Base-by-base conservation (phyloP, 1,140 invertebrate genomes). In the Marisa cornuarietis region DNA sequence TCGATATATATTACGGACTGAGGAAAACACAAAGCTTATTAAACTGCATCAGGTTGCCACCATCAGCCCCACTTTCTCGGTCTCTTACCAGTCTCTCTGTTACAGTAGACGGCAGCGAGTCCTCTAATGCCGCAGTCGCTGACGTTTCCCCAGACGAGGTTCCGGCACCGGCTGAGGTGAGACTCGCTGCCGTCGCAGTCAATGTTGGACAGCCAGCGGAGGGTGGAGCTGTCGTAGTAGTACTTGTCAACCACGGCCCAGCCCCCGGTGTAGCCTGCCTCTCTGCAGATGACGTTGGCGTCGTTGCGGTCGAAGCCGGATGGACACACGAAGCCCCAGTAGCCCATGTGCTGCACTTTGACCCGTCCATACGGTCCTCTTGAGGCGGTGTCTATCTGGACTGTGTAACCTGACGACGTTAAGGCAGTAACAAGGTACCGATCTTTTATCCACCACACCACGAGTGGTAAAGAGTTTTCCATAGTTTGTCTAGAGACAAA, bases 211-310 rank as follows among this genome's bases (percentile, higher is more conserved):
- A 71, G 31, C 69, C 69, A 71, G 69, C 31, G 69, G 31, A 71
- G 22, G 2, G 31, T 6, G 8, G 69, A 71, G 2, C n/a, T 11
- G 31, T 71, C 69, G 31, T 31, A 18, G n/a, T n/a, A n/a, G 22
- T 31, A 77, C 58, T 82, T 85, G 22, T 76, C 72, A 4, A 86
- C 78, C 11, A 58, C 54, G 8, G 16, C 16, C 16, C 54, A 58
- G 16, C 86, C 86, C 2, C 85, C 85, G 31, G 77, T 52, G 71
- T 77, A 86, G 4, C 76, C 75, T 20, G 84, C 73, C 63, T 85
- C 83, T 54, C 79, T 73, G 76, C 86, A 87, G 26, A 83, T 83
- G 18, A 85, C 84, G 62, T 84, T 84, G 49, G 86, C 84, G 52
- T 85, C 79, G 8, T 62, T 69, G 69, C 83, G 69, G 51, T 65